Evolutionary conservation across 64 coral and sea anemone genomes (phyloP).

Genomic region (Pocillopora verrucosa): DNA sequence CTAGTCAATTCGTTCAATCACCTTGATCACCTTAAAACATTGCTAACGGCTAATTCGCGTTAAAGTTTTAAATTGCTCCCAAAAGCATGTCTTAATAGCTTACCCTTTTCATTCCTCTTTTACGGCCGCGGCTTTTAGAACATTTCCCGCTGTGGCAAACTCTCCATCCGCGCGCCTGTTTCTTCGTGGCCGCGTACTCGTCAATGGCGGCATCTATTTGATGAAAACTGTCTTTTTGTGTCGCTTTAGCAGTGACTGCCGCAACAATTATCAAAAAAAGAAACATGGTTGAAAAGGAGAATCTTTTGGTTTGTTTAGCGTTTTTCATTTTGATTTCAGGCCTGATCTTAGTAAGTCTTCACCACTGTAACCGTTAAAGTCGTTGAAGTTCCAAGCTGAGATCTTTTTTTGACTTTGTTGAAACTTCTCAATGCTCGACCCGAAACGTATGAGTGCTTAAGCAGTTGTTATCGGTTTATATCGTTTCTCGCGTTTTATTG

Average conservation of each 20-base stretch:
- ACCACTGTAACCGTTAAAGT: background rate
- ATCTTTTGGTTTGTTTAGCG: no score
- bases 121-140: background rate
- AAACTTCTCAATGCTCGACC: background rate
- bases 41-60: no score
- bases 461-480: background rate
- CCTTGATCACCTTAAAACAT: no score
- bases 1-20: no score
- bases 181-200: background rate
- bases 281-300: background rate
- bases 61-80: no score
- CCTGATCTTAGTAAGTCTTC: background rate
- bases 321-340: background rate
- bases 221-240: background rate
- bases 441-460: background rate
- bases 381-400: background rate
- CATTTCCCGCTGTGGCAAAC: background rate
- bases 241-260: background rate
- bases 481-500: constrained; percentile 9
- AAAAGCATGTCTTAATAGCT: background rate
- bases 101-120: constrained; percentile 10
- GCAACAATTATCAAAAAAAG: background rate
- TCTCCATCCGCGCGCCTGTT: background rate
- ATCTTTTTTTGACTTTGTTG: background rate
- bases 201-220: background rate